Base-by-base conservation (phyloP, 2,113 vertebrate genomes). In the Pterocles orientalis region DNA sequence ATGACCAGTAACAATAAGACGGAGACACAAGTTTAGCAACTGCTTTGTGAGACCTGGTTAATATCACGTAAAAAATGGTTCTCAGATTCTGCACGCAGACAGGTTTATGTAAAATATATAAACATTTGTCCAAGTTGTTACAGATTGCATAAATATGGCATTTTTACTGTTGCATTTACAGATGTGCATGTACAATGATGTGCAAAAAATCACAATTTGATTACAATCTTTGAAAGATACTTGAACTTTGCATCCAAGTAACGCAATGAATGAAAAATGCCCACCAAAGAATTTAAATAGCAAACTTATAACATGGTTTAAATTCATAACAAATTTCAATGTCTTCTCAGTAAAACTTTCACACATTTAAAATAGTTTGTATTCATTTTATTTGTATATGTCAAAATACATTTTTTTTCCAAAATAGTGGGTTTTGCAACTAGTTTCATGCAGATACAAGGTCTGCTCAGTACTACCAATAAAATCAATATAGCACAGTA, bases 371-470 rank as follows among this genome's bases (percentile, higher is more conserved):
- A 98, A 98, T 98, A 98, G 97, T 98, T 98, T 98, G 95, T 98
- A 98, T 98, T 98, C 95, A 94, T 98, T 99, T 98, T 98, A 98
- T 98, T 99, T 98, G 98, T 98, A 98, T 98, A 98, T 98, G 98
- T 98, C 98, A 98, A 98, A 99, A 99, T 98, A 98, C 98, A 98
- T 97, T 98, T 98, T 94, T 98, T 98, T 98, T 98, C 97, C 98
- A 98, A 98, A 98, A 98, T 98, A 98, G 98, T 98, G 97, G 97
- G 98, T 98, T 98, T 98, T 98, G 98, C 98, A 98, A 98, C 97
- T 97, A 98, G 98, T 98, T 98, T 98, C 98, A 98, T 99, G 98
- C 98, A 98, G 98, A 98, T 98, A 98, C 98, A 98, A 98, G 98
- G 98, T 98, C 98, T 98, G 98, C 98, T 98, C 98, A 97, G 94